A percentile compares a stretch with the other conserved stretches of the same genome.
Evolutionary conservation across 1,140 invertebrate species (phyloP).

Genomic region (Diorhabda carinulata): DNA sequence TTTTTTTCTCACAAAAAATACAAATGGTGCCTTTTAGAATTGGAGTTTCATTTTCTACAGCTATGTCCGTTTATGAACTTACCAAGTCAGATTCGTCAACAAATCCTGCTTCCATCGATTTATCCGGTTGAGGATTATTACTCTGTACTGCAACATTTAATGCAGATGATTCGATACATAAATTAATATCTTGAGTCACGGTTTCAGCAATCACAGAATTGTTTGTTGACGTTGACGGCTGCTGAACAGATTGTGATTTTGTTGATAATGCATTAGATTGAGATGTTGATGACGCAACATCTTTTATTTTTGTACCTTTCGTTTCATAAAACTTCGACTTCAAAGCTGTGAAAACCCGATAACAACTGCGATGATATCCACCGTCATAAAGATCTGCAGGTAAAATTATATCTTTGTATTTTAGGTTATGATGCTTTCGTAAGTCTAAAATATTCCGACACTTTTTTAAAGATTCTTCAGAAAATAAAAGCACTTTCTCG

Average conservation of each 20-base stretch:
- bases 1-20: no score
- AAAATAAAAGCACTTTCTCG: no score
- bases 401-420: no score
- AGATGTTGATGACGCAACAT: neutral
- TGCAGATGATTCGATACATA: conserved; percentile 1
- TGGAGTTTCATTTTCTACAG: no score
- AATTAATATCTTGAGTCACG: neutral
- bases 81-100: neutral
- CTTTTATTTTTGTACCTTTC: neutral
- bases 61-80: neutral
- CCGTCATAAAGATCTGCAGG: neutral
- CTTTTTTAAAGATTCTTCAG: no score
- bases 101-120: neutral
- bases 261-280: conserved; percentile 1
- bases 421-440: no score
- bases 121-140: neutral
- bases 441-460: no score
- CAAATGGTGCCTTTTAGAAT: no score
- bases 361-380: neutral
- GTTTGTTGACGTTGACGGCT: neutral
- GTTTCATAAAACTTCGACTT: neutral
- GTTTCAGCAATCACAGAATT: neutral
- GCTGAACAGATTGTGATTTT: neutral
- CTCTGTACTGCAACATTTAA: neutral
- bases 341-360: neutral